Evolutionary conservation across 2,888 invertebrate genomes (phyloP).

Genomic region (Melieria picta): DNA sequence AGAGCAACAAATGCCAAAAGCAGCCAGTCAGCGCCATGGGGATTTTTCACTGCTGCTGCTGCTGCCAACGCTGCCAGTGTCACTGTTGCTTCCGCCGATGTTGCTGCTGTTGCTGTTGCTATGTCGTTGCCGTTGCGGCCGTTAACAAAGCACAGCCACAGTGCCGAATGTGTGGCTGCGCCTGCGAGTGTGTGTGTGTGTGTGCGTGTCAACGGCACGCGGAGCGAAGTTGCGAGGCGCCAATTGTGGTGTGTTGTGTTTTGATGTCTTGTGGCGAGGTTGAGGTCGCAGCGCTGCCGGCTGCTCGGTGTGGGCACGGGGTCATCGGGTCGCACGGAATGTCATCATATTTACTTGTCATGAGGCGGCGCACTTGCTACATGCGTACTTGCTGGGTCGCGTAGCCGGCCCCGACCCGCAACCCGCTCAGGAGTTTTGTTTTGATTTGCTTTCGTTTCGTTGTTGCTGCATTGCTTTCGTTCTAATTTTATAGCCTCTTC

Average conservation of each 20-base stretch:
- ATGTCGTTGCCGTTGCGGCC: neutral
- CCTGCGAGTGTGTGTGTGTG: neutral
- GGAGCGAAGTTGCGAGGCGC: no score
- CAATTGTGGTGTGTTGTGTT: no score
- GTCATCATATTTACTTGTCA: slow-evolving; percentile 8
- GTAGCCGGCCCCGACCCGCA: no score
- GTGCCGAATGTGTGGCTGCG: neutral
- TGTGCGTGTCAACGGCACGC: neutral
- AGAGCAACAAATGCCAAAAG: slow-evolving; percentile 33
- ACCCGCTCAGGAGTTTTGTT: no score
- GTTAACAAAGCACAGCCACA: no score
- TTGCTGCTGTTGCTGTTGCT: slow-evolving; percentile 11
- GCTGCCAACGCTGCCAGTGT: slow-evolving; percentile 5
- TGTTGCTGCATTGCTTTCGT: no score
- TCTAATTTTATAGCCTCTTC: no score
- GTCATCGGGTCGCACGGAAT: slow-evolving; percentile 24
- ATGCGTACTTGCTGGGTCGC: neutral
- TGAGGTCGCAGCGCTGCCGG: neutral
- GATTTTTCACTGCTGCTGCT: neutral
- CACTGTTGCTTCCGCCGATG: neutral
- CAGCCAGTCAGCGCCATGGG: slow-evolving; percentile 12
- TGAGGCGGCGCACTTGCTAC: neutral
- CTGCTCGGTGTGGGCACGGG: slow-evolving; percentile 1
- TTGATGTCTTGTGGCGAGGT: neutral
- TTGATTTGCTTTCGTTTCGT: no score